A percentile compares a stretch with the other conserved stretches of the same genome.
phyloP scores from a whole-genome alignment of 2,888 invertebrate species.

The Lycocerus yunnanus region DNA sequence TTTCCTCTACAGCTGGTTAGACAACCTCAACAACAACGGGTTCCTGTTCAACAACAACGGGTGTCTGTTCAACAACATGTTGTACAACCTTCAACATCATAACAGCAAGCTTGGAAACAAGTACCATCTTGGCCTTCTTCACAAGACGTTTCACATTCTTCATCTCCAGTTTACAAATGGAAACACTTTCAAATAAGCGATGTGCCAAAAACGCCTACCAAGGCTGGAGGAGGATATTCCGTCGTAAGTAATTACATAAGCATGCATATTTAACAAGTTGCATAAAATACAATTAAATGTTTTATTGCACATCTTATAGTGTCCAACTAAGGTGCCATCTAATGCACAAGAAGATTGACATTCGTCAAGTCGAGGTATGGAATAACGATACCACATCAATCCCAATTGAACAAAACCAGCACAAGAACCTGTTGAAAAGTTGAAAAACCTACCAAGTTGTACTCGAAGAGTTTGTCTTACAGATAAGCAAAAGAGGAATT shows the following conservation, averaged over 20 bases:
- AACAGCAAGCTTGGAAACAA: background rate
- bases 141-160: background rate
- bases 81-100: background rate
- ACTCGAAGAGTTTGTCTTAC: background rate
- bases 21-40: too few relatives aligned
- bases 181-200: background rate
- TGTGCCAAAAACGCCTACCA: background rate
- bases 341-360: background rate
- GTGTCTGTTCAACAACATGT: too few relatives aligned
- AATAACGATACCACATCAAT: constrained; percentile 11
- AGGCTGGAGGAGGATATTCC: background rate
- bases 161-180: background rate
- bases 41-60: too few relatives aligned
- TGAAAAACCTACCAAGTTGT: constrained; percentile 23
- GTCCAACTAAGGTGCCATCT: background rate
- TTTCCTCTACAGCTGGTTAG: too few relatives aligned
- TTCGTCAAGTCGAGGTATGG: background rate
- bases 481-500: background rate
- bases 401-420: constrained; percentile 41
- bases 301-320: background rate
- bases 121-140: background rate
- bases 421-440: too few relatives aligned
- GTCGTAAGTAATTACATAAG: background rate
- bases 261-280: background rate
- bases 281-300: background rate